Percentiles rank a stretch among this genome's conserved stretches.
Conservation (phyloP, 2,888 invertebrate species). For the Leucoptera coffeella region DNA sequence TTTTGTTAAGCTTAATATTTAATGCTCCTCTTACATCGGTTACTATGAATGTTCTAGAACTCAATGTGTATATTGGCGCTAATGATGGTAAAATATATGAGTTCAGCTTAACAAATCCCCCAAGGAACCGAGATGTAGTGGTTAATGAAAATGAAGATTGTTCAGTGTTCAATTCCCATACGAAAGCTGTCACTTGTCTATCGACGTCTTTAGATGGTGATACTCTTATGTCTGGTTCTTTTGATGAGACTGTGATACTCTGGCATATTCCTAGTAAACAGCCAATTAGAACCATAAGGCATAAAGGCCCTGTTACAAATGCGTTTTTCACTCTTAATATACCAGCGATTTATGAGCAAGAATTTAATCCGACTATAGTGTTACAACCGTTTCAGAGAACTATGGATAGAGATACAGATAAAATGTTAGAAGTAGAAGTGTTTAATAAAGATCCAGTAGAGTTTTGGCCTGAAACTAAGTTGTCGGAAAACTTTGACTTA, state of each 20-base stretch:
- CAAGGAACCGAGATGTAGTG: constrained; percentile 61
- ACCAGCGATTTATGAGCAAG: constrained; percentile 53
- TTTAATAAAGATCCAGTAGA: constrained; percentile 23
- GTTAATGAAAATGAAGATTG: constrained; percentile 45
- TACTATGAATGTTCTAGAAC: constrained; percentile 62
- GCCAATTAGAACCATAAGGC: constrained; percentile 60
- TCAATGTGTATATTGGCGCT: constrained; percentile 68
- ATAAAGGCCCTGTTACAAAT: constrained; percentile 72
- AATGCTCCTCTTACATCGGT: constrained; percentile 64
- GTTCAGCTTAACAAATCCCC: constrained; percentile 61
- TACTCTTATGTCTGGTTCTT: constrained; percentile 69
- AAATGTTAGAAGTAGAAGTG: constrained; percentile 34
- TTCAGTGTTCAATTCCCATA: constrained; percentile 61
- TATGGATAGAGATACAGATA: constrained; percentile 45
- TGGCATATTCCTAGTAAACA: constrained; percentile 80
- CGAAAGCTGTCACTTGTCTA: constrained; percentile 62
- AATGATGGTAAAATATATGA: constrained; percentile 64
- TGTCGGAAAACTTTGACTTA: not conserved
- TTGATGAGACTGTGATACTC: constrained; percentile 65
- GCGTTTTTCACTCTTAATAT: constrained; percentile 58
- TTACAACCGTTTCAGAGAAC: constrained; percentile 59
- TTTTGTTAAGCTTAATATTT: constrained; percentile 70
- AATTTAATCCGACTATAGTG: constrained; percentile 50
- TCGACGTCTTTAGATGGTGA: constrained; percentile 67
- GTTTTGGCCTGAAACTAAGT: constrained; percentile 24